Evolutionary conservation across 2,113 vertebrate genomes (phyloP), one percentile per base, ranked within the genome.

Genomic region (Tringa solitaria): DNA sequence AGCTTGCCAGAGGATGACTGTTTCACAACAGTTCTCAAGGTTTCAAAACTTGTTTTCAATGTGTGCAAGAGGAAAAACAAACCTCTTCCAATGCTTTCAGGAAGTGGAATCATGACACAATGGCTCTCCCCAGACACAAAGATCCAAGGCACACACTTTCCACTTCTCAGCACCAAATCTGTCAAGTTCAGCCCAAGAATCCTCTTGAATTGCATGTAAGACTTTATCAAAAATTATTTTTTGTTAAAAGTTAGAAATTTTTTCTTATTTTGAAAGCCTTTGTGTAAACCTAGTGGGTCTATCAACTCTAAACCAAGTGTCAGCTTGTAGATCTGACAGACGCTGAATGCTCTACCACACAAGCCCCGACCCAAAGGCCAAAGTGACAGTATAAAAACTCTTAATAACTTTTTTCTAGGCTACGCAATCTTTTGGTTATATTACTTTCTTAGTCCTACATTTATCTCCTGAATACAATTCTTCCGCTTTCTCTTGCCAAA

Each of bases 21-120:
- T 95, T 95, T 95, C 93, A 93, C 86, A 96, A 95, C 46, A 90
- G 64, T 6, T 46, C 86, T 89, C 64, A 93, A 67, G 50, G 84
- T 95, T 96, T 92, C 76, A 89, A 93, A 96, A 95, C 56, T 95
- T 95, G 72, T 93, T 95, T 95, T 95, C 54, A 70, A 4, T 45
- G 4, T 86, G 37, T 35, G 23, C 46, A 83, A 74, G 63, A 88
- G 50, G 59, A 90, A 96, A 96, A 95, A 80, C 64, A 70, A 90
- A 89, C 46, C 10, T 74, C 26, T 84, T 86, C 35, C 51, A 92
- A 33, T 13, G 41, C 28, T 90, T 92, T 80, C 67, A 93, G 59
- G 59, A 95, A 81, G 76, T 7, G 11, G 28, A 95, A 74, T 32
- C 5, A 10, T 57, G 59, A 77, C 54, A 95, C 88, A 94, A 77